A percentile compares a stretch with the other conserved stretches of the same genome.
Conservation (phyloP, 2,113 vertebrate species). For the Tringa solitaria region DNA sequence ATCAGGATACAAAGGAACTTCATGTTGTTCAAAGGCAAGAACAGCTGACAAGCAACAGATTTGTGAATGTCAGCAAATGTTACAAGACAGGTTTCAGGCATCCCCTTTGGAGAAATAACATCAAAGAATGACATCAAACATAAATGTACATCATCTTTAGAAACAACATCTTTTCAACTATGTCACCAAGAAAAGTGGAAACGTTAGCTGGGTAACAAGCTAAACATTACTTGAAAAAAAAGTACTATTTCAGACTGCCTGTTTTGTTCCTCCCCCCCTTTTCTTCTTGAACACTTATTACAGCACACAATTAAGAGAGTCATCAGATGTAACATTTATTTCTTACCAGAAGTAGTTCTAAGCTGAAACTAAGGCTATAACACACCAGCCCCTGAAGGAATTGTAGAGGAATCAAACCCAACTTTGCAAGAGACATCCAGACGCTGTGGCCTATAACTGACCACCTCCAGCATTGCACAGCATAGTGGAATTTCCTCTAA, state of each 20-base stretch:
- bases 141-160: not conserved
- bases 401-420: not conserved
- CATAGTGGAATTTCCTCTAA: not conserved
- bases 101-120: not conserved
- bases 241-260: not conserved
- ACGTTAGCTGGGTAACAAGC: not conserved
- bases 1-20: not conserved
- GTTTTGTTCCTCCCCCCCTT: not conserved
- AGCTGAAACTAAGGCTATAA: not conserved
- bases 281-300: not conserved
- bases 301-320: not conserved
- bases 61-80: conserved; percentile 10
- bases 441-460: not conserved
- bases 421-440: not conserved
- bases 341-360: not conserved
- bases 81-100: not conserved
- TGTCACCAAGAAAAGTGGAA: not conserved
- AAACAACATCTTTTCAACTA: not conserved
- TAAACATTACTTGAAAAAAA: not conserved
- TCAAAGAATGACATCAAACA: not conserved
- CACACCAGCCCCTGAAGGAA: not conserved
- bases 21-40: not conserved
- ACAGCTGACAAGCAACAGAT: not conserved
- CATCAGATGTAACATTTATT: not conserved
- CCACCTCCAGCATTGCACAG: not conserved